phyloP scores from a whole-genome alignment of 2,888 invertebrate genomes.

The Calliopum simillimum region DNA sequence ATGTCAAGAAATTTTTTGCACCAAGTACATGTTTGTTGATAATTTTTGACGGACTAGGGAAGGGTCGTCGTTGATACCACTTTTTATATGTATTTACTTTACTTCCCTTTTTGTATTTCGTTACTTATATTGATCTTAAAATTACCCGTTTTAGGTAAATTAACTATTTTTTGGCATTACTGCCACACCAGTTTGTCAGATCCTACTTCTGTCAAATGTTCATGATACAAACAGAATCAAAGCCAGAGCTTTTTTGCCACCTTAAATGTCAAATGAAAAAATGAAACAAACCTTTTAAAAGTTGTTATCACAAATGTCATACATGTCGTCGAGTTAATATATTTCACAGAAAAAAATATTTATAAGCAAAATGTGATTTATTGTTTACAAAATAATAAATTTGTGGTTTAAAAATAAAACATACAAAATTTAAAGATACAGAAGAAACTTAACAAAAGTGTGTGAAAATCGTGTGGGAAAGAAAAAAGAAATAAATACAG shows the following conservation, averaged over 20 bases:
- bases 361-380: conserved; percentile 54
- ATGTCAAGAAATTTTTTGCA: too few relatives aligned
- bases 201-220: too few relatives aligned
- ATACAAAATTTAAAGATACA: conserved; percentile 1
- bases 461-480: conserved; percentile 17
- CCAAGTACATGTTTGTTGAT: too few relatives aligned
- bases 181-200: too few relatives aligned
- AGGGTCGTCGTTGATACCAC: too few relatives aligned
- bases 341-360: conserved; percentile 48
- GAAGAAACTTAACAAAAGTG: conserved; percentile 28
- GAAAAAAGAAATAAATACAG: conserved; percentile 18
- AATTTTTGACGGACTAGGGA: too few relatives aligned
- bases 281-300: conserved; percentile 49
- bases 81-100: too few relatives aligned
- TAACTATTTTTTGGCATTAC: too few relatives aligned
- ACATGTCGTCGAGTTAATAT: conserved; percentile 50
- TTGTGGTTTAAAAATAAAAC: conserved; percentile 21
- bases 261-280: conserved; percentile 31
- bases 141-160: too few relatives aligned
- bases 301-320: conserved; percentile 53
- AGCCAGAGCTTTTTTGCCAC: conserved; percentile 34
- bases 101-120: too few relatives aligned
- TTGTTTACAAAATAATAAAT: conserved; percentile 46
- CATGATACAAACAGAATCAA: too few relatives aligned
- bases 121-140: too few relatives aligned